phyloP scores from a whole-genome alignment of 2,888 invertebrate genomes.

The Omphaloscelis lunosa region DNA sequence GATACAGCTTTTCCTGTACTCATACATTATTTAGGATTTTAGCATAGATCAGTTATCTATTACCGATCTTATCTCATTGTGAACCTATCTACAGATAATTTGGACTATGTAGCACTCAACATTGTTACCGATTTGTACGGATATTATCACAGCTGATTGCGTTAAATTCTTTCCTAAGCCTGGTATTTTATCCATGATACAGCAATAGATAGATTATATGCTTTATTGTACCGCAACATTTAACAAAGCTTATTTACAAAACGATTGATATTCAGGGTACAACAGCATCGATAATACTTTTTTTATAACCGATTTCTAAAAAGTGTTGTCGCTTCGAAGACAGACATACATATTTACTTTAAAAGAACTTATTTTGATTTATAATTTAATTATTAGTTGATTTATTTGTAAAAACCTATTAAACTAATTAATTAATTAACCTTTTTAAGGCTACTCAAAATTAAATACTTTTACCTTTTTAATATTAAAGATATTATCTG shows the following conservation, averaged over 20 bases:
- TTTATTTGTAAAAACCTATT: too few relatives aligned
- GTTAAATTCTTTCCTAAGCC: slow-evolving; percentile 36
- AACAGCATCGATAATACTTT: background rate
- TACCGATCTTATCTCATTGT: slow-evolving; percentile 67
- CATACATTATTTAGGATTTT: slow-evolving; percentile 33
- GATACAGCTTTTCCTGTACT: background rate
- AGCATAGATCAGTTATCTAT: slow-evolving; percentile 61
- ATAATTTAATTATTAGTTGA: too few relatives aligned
- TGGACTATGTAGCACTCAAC: slow-evolving; percentile 71
- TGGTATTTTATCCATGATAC: background rate
- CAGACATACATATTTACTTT: too few relatives aligned
- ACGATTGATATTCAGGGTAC: background rate
- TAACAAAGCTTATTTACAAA: background rate
- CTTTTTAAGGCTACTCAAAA: too few relatives aligned
- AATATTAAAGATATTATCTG: too few relatives aligned
- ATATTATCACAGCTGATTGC: slow-evolving; percentile 70
- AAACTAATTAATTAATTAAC: too few relatives aligned
- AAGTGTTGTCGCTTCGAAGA: too few relatives aligned
- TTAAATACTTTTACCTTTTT: too few relatives aligned
- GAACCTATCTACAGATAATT: slow-evolving; percentile 64
- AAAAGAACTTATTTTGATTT: too few relatives aligned
- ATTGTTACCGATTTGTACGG: slow-evolving; percentile 70
- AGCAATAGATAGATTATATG: background rate
- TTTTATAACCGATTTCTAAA: too few relatives aligned
- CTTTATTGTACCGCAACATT: background rate